Evolutionary conservation across 2,113 vertebrate species (phyloP).

Genomic region (Origma solitaria): DNA sequence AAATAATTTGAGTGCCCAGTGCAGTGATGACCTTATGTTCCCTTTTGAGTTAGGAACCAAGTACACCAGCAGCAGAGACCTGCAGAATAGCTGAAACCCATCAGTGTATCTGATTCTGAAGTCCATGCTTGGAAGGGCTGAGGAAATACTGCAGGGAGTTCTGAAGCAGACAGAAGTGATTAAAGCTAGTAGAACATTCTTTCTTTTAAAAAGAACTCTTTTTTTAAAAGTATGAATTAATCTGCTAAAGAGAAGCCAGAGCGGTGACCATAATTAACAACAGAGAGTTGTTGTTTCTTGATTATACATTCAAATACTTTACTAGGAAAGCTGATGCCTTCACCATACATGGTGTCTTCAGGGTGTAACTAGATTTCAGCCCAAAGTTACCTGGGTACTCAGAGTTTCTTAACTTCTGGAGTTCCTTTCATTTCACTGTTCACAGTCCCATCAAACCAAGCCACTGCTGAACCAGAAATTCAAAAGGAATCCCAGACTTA

Average conservation of each 20-base stretch:
- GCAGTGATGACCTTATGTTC: background rate
- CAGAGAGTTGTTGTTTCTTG: background rate
- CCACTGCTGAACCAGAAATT: background rate
- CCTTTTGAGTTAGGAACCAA: background rate
- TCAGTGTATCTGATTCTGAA: background rate
- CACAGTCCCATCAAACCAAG: background rate
- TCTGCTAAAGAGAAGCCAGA: background rate
- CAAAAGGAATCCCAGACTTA: background rate
- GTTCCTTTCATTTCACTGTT: background rate
- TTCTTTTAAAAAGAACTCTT: background rate
- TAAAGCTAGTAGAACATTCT: background rate
- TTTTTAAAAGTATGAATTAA: background rate
- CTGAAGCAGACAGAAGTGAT: background rate
- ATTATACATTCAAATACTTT: background rate
- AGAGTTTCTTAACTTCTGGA: background rate
- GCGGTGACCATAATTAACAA: background rate
- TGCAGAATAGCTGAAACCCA: background rate
- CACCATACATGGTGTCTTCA: background rate
- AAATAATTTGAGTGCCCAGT: background rate
- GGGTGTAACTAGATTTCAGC: background rate
- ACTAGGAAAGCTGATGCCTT: background rate
- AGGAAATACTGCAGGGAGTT: background rate
- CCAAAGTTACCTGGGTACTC: background rate
- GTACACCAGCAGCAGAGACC: background rate
- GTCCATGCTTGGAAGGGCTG: background rate